Evolutionary conservation across 2,113 vertebrate genomes (phyloP).

Genomic region (Xyliphius kryptos): DNA sequence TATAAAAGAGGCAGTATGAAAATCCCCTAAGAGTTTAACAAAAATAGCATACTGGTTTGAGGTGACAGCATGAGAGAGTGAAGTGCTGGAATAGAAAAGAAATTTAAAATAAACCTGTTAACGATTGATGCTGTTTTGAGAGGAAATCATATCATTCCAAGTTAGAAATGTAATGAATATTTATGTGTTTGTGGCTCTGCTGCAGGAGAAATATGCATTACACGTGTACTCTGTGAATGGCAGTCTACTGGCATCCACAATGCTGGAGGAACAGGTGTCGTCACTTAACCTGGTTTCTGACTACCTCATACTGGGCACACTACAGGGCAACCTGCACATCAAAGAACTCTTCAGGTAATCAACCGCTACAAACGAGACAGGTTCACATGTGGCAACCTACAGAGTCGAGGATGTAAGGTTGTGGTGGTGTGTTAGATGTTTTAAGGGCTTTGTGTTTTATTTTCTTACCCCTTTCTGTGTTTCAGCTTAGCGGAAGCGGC

Average conservation of each 20-base stretch:
- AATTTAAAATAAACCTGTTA: no score
- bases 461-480: constrained; percentile 11
- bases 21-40: no score
- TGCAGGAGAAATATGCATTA: constrained; percentile 73
- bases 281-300: constrained; percentile 76
- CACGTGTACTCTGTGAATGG: constrained; percentile 89
- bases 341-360: constrained; percentile 70
- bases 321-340: constrained; percentile 72
- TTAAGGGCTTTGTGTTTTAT: neutral
- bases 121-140: no score
- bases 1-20: no score
- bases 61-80: no score
- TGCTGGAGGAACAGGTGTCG: constrained; percentile 75
- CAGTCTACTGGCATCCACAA: constrained; percentile 68
- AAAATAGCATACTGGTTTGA: no score
- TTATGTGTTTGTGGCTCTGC: neutral
- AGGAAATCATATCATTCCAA: no score
- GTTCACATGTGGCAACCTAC: no score
- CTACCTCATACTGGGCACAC: constrained; percentile 78
- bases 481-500: constrained; percentile 65
- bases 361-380: neutral
- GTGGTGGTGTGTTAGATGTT: neutral
- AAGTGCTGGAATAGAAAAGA: no score
- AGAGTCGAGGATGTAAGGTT: no score
- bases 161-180: no score